A percentile compares a stretch with the other conserved stretches of the same genome.
These are phyloP conservation scores for Desmophyllum pertusum DNA, from an alignment of 92 coral and sea anemone species.

Conservation along the genomic window DNA sequence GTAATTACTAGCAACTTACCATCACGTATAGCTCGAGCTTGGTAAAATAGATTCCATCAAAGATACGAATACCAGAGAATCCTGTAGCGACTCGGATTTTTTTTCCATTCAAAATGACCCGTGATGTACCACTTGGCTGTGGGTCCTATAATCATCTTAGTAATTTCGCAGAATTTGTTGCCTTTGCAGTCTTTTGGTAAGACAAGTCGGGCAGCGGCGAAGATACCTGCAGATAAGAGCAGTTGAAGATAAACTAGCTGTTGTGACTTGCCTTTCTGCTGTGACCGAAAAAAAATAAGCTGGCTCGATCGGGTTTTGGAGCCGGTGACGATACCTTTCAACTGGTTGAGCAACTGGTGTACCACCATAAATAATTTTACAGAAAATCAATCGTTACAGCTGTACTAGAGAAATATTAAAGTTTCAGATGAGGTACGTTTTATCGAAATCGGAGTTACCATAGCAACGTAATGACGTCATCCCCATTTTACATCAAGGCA, in stretches of 20 bases:
- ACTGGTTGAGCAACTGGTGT: too few species aligned
- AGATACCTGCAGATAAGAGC: slow-evolving; percentile 47
- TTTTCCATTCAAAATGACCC: slow-evolving; percentile 80
- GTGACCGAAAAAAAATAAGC: too few species aligned
- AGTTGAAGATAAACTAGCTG: background rate
- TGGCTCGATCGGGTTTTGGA: too few species aligned
- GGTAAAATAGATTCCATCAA: slow-evolving; percentile 77
- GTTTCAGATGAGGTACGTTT: too few species aligned
- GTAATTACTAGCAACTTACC: slow-evolving; percentile 49
- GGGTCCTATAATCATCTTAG: slow-evolving; percentile 90
- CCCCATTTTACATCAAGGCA: too few species aligned
- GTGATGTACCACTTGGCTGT: slow-evolving; percentile 77
- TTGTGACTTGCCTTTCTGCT: too few species aligned
- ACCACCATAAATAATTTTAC: too few species aligned
- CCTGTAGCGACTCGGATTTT: slow-evolving; percentile 82
- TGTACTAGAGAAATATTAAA: too few species aligned
- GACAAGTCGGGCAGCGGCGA: slow-evolving; percentile 79
- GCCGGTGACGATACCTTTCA: too few species aligned
- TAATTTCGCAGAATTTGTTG: slow-evolving; percentile 86
- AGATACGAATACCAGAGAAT: slow-evolving; percentile 68
- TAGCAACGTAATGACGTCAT: too few species aligned
- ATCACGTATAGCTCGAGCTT: slow-evolving; percentile 83
- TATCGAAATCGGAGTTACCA: too few species aligned
- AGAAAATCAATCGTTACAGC: too few species aligned
- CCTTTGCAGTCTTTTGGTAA: slow-evolving; percentile 95